Base-by-base conservation (phyloP, 2,113 vertebrate species). In the Chaetura pelagica region DNA sequence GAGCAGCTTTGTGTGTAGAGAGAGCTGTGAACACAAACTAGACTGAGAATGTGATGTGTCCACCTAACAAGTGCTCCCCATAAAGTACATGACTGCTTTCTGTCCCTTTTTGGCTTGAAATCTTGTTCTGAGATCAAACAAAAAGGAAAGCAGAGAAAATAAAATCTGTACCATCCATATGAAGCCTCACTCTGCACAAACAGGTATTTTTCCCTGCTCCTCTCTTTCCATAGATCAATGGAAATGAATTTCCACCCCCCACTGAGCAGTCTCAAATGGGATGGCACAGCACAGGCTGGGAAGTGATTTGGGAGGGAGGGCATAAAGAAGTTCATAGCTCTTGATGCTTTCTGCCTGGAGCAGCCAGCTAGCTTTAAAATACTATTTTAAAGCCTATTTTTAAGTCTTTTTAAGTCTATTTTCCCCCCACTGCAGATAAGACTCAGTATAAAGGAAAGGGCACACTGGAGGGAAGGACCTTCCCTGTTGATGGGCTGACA, bases 81-180 rank as follows among this genome's bases (percentile, higher is more conserved):
- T 73, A 71, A 92, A 92, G 78, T 35, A 90, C 27, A 58, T 2
- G 4, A 68, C 78, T 95, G 54, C 63, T 76, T 93, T 93, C 82
- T 85, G 82, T 83, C 92, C 76, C 75, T 88, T 76, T 85, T 91
- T 93, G 66, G 69, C 84, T 84, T 68, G 38, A 63, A 89, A 73
- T 59, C 38, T 67, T 67, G 11, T 38, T 87, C 52, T 44, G 57
- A 71, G 55, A 55, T 49, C 64, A 91, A 68, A 61, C 71, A 63
- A 82, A 80, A 89, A 91, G 16, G 35, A 57, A 82, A 87, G 51
- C 32, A 75, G 44, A 75, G 52, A 66, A 86, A 94, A 89, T 51
- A 42, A 89, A 82, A 69, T 46, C n/a, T 69, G 27, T 52, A 83
- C 68, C 7, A 30, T 80, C 67, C 48, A 18, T 57, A 66, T 49